A percentile compares a stretch with the other conserved stretches of the same genome.
phyloP scores from a whole-genome alignment of 2,797 vertebrate species.

The Chrysocyon brachyurus region DNA sequence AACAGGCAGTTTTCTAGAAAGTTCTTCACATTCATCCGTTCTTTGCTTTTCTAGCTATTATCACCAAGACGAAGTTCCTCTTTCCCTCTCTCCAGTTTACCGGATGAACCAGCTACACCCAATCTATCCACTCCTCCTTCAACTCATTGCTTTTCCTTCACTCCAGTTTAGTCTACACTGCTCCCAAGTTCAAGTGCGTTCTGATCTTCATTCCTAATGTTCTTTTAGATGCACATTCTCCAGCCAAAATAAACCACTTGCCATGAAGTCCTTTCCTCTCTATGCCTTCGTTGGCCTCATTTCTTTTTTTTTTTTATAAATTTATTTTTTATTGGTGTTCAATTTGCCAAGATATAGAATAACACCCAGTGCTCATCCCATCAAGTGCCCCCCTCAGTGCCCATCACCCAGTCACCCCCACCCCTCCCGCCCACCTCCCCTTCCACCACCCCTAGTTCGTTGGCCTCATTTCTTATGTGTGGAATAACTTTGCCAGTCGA shows the following conservation, averaged over 20 bases:
- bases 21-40: neutral
- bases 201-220: neutral
- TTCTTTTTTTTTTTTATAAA: too few species aligned
- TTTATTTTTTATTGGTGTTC: too few species aligned
- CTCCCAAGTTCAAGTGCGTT: neutral
- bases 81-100: neutral
- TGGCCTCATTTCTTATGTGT: neutral
- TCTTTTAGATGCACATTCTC: neutral
- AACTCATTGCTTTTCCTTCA: neutral
- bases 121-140: accelerated
- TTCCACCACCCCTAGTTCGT: too few species aligned
- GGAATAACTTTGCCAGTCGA: neutral
- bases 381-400: too few species aligned
- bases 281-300: neutral
- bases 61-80: neutral
- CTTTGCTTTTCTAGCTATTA: neutral
- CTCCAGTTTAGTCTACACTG: neutral
- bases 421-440: too few species aligned
- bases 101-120: neutral
- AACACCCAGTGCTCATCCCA: too few species aligned
- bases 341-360: too few species aligned
- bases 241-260: neutral
- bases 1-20: neutral
- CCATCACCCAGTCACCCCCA: too few species aligned
- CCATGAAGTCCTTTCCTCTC: neutral